phyloP scores from a whole-genome alignment of 1,140 invertebrate genomes.

The Leptopilina clavipes region DNA sequence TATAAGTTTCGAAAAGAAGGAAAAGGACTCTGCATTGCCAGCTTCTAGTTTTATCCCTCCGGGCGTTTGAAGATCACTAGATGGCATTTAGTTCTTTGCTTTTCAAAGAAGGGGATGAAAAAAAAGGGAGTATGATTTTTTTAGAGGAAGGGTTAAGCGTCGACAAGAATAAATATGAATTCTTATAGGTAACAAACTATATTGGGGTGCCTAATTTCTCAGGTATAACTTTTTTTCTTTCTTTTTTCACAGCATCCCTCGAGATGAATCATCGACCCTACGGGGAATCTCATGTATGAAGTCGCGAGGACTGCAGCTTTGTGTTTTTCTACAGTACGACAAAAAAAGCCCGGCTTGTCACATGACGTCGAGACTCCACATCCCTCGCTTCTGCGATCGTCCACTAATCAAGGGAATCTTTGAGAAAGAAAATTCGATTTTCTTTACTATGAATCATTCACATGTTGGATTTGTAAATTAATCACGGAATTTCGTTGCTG shows the following conservation, averaged over 20 bases:
- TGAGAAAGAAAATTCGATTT: background rate
- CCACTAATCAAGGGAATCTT: background rate
- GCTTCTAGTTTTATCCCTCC: background rate
- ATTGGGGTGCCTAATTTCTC: conserved; percentile 3
- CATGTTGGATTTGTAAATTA: too few relatives aligned
- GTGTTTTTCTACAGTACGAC: background rate
- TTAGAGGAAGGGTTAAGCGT: background rate
- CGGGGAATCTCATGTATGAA: background rate
- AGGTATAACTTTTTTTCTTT: conserved; percentile 27
- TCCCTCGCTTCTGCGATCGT: background rate
- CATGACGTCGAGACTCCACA: background rate
- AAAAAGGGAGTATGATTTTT: background rate
- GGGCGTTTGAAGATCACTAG: background rate
- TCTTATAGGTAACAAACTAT: background rate
- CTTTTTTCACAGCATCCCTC: conserved; percentile 3
- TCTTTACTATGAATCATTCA: background rate
- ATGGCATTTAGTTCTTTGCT: background rate
- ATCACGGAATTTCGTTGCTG: too few relatives aligned
- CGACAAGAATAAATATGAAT: background rate
- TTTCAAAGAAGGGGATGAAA: background rate
- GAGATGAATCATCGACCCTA: background rate
- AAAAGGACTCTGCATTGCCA: conserved; percentile 16
- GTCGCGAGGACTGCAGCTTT: background rate
- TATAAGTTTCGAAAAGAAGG: background rate
- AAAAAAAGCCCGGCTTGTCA: background rate